phyloP scores from a whole-genome alignment of 2,888 invertebrate species.

The Athalia rosae region DNA sequence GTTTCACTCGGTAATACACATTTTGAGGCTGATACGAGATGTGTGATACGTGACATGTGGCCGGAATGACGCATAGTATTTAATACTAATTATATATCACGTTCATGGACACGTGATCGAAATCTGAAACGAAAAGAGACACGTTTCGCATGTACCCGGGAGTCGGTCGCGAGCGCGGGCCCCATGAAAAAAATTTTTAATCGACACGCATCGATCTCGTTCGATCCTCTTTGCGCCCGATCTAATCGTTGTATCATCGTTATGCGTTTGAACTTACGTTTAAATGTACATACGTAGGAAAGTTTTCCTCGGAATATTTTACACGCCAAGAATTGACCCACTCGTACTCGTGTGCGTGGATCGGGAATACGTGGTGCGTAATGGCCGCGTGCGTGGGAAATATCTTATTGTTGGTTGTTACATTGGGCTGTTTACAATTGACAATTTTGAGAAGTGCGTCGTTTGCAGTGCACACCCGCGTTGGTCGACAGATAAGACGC shows the following conservation, averaged over 20 bases:
- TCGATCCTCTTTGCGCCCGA: not conserved
- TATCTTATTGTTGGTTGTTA: not conserved
- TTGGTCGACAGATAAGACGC: conserved; percentile 11
- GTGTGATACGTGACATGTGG: too few species aligned
- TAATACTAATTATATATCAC: not conserved
- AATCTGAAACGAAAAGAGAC: conserved; percentile 7
- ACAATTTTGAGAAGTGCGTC: too few species aligned
- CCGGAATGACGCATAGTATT: not conserved
- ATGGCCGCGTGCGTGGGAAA: not conserved
- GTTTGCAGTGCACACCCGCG: not conserved
- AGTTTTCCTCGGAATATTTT: too few species aligned
- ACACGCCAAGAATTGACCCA: too few species aligned
- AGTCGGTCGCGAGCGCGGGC: not conserved
- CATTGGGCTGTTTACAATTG: not conserved
- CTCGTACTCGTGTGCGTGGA: too few species aligned
- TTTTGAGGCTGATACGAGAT: too few species aligned
- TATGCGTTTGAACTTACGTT: not conserved
- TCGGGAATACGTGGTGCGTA: too few species aligned
- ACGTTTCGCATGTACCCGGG: conserved; percentile 1
- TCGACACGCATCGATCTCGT: not conserved
- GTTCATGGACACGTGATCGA: conserved; percentile 24
- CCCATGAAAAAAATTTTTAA: not conserved
- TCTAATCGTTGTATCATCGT: not conserved
- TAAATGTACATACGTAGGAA: not conserved
- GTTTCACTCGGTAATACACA: too few species aligned